These are phyloP conservation scores for Alloplasta piceator DNA, from an alignment of 2,888 invertebrate species.

Conservation along the genomic window DNA sequence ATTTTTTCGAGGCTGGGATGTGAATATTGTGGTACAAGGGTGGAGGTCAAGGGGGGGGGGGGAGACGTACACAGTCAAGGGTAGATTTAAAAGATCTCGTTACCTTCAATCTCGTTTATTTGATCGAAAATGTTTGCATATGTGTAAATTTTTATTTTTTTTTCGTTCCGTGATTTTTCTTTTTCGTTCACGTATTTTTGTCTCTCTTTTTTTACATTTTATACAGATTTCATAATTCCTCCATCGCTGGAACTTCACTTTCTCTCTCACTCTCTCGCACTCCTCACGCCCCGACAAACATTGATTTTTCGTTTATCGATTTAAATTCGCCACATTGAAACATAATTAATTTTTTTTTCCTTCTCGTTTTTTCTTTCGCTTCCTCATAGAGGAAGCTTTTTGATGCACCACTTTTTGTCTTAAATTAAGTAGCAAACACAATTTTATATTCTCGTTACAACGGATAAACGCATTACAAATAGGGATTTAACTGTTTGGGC, in stretches of 20 bases:
- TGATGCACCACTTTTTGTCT: conserved; percentile 31
- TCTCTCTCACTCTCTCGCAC: conserved; percentile 71
- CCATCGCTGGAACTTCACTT: conserved; percentile 63
- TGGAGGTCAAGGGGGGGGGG: conserved; percentile 67
- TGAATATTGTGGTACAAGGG: conserved; percentile 64
- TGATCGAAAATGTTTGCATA: conserved; percentile 71
- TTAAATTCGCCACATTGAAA: conserved; percentile 43
- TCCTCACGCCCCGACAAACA: conserved; percentile 63
- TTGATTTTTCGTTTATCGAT: conserved; percentile 29
- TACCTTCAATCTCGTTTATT: conserved; percentile 81
- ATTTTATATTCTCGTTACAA: conserved; percentile 12
- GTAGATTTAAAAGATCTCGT: conserved; percentile 80
- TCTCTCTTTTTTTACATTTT: conserved; percentile 68
- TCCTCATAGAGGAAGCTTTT: not conserved
- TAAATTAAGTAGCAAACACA: conserved; percentile 21
- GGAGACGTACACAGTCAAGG: conserved; percentile 71
- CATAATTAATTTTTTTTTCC: conserved; percentile 24
- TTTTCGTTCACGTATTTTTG: conserved; percentile 18
- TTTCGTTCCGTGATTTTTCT: conserved; percentile 42
- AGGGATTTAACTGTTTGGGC: conserved; percentile 33
- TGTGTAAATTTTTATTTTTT: conserved; percentile 47
- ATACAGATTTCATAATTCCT: conserved; percentile 61
- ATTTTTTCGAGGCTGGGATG: conserved; percentile 60
- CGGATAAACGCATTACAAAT: conserved; percentile 56
- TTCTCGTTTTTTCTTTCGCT: not conserved